phyloP scores from a whole-genome alignment of 1,140 invertebrate genomes.

The Dreissena polymorpha region DNA sequence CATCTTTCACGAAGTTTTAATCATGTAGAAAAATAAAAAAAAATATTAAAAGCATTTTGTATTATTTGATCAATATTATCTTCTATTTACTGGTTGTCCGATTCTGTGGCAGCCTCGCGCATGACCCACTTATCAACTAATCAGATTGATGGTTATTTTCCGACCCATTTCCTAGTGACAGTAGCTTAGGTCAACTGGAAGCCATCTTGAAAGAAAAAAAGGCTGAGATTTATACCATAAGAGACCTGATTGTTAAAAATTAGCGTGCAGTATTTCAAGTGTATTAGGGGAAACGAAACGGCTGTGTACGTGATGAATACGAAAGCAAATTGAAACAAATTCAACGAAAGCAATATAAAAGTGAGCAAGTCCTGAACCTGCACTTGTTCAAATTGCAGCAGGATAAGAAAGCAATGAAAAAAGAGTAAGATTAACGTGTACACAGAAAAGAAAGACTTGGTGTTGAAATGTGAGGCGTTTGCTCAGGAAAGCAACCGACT shows the following conservation, averaged over 20 bases:
- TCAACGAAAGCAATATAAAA: conserved; percentile 82
- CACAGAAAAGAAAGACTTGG: conserved; percentile 64
- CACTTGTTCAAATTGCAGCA: conserved; percentile 87
- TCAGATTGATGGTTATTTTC: too few relatives aligned
- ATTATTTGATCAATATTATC: too few relatives aligned
- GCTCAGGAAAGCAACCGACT: conserved; percentile 83
- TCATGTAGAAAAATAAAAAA: too few relatives aligned
- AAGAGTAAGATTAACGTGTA: conserved; percentile 81
- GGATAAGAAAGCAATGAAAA: conserved; percentile 84
- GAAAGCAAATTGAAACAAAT: too few relatives aligned
- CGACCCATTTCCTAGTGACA: too few relatives aligned
- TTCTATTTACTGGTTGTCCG: background rate
- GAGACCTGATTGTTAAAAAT: conserved; percentile 80
- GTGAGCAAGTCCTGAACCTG: conserved; percentile 86
- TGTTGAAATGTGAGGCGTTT: conserved; percentile 60
- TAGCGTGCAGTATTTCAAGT: conserved; percentile 87
- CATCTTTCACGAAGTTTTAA: too few relatives aligned
- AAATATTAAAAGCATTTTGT: too few relatives aligned
- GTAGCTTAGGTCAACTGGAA: too few relatives aligned
- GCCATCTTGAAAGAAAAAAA: conserved; percentile 63
- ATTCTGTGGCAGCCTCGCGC: too few relatives aligned
- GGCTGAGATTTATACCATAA: too few relatives aligned
- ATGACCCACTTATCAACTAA: too few relatives aligned
- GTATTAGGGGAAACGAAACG: conserved; percentile 83
- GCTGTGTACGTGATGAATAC: conserved; percentile 81